A percentile compares a stretch with the other conserved stretches of the same genome.
Conservation (phyloP, 2,113 vertebrate genomes). For the Theropithecus gelada region DNA sequence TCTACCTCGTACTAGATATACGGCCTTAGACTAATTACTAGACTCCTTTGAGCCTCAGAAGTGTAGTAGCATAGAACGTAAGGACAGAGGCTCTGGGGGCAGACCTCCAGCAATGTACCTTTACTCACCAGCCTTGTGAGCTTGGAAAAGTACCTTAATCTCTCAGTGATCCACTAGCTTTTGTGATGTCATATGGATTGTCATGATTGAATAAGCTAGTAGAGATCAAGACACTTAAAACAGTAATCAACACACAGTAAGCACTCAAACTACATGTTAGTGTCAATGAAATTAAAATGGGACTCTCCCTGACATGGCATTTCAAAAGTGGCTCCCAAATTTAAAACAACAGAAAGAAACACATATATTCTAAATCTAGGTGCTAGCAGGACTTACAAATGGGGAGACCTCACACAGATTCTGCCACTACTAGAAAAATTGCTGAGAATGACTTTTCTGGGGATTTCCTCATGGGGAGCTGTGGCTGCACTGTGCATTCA, state of each 20-base stretch:
- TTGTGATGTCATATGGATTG: neutral
- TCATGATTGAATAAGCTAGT: neutral
- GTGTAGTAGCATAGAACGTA: accelerated
- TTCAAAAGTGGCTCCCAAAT: neutral
- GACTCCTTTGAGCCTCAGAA: neutral
- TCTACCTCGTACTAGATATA: neutral
- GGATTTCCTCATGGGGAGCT: neutral
- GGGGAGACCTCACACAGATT: neutral
- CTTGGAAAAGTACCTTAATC: neutral
- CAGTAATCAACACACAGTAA: neutral
- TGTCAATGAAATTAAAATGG: neutral
- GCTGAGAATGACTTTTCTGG: neutral
- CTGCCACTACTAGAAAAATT: neutral
- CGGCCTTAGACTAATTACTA: neutral
- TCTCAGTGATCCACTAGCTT: neutral
- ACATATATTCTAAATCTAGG: neutral
- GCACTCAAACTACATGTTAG: neutral
- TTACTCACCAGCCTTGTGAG: neutral
- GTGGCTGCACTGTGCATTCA: no score
- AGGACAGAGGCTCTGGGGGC: neutral
- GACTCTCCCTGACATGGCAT: neutral
- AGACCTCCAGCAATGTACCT: no score
- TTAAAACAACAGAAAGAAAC: neutral
- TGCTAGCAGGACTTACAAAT: neutral
- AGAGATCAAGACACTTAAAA: neutral